Base-by-base conservation (phyloP, 2,113 vertebrate genomes). In the Sapajus apella region DNA sequence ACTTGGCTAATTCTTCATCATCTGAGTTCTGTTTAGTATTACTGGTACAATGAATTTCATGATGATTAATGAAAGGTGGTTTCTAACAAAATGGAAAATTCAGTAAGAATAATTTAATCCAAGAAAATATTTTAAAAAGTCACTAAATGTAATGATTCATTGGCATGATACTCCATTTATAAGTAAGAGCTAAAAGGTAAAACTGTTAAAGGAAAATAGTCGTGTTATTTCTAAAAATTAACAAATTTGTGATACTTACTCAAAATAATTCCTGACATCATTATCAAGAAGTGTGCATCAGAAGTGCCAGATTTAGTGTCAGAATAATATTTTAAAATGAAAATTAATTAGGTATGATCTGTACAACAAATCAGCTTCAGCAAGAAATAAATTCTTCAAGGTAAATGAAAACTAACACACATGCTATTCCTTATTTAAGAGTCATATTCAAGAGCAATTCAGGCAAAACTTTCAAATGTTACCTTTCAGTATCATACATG, bases 41-140 rank as follows among this genome's bases (percentile, higher is more conserved):
- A 35, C 20, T 79, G 50, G 75, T 73, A 79, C 4, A 68, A 43
- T 82, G 50, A 94, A 82, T 66, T 83, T 90, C 43, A 84, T 40
- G 30, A 76, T 73, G 92, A 92, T 95, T 68, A 87, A 64, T 68
- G 66, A 87, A 94, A 94, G 12, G 3, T 77, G 30, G 20, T 75
- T 95, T 94, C 55, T 75, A 93, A 84, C 32, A 90, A 89, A 95
- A 89, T 64, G 85, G 70, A 94, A 94, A 95, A 84, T 84, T 55
- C 76, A 47, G 18, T 27, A 35, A 52, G 23, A 21, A 79, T 70
- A 47, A 40, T 75, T 93, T 82, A 90, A 97, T 83, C 50, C 10
- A 84, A 85, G n/a, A 40, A 95, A 93, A 76, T 43, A 68, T 50
- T 88, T 89, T 55, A 66, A 66, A 86, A 86, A 76, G 84, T 83